Conservation (phyloP, 2,113 vertebrate genomes). For the Lepisosteus oculatus region DNA sequence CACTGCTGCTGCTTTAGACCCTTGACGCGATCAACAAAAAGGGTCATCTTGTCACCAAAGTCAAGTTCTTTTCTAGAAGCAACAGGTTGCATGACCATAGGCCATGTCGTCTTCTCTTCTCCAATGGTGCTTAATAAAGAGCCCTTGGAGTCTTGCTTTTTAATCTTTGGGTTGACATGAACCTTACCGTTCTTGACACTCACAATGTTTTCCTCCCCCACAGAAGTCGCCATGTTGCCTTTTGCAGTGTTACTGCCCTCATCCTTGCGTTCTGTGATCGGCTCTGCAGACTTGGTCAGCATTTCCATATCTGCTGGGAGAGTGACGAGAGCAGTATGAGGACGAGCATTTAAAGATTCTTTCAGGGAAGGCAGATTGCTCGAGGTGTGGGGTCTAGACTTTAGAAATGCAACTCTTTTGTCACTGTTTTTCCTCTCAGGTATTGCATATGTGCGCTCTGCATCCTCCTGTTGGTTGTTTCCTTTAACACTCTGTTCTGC, state of each 20-base stretch:
- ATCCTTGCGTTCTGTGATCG: background rate
- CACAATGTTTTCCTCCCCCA: background rate
- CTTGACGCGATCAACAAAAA: constrained; percentile 22
- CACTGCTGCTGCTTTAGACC: constrained; percentile 9
- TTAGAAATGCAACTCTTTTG: background rate
- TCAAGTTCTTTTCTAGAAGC: background rate
- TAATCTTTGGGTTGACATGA: background rate
- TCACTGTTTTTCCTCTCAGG: background rate
- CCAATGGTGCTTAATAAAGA: background rate
- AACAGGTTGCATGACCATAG: background rate
- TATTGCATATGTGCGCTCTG: background rate
- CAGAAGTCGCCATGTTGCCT: background rate
- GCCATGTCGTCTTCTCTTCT: no score
- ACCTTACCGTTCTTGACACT: background rate
- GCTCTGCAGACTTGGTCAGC: background rate
- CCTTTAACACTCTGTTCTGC: background rate
- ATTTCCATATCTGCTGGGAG: background rate
- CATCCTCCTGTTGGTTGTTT: background rate
- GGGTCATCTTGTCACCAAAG: constrained; percentile 15
- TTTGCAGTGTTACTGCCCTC: background rate
- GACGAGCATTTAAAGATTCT: background rate
- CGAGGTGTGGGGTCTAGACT: background rate
- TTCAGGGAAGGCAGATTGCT: background rate
- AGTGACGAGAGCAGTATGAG: background rate
- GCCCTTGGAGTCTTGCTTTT: constrained; percentile 1